Base-by-base conservation (phyloP, 2,797 vertebrate genomes). In the Alauda arvensis region DNA sequence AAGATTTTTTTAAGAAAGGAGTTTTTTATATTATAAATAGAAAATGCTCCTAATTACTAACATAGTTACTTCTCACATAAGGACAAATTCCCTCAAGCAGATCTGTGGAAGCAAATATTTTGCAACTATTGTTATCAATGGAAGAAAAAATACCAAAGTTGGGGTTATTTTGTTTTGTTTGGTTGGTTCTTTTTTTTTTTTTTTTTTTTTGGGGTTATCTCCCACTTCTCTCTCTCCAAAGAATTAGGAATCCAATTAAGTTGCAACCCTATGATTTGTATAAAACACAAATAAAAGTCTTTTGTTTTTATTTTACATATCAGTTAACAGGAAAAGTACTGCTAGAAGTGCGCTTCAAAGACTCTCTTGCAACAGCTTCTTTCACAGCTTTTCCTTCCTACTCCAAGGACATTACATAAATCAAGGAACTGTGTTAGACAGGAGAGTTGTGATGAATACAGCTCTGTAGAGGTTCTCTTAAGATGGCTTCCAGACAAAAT, bases 111-210 rank as follows among this genome's bases (percentile, higher is more conserved):
- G 21, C 7, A 87, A 80, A 63, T 46, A 75, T n/a, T 83, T 85
- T 68, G 34, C 34, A 83, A 39, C 21, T 39, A 21, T 19, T 83
- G 40, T 46, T 74, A 49, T 3, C 4, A 28, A 18, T 26, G 17
- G 21, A 80, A 71, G 6, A 33, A 82, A 76, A 87, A 69, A 29
- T 33, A 49, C 5, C 46, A 16, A 18, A 65, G 3, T 15, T 2
- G 2, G 34, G 26, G 31, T 0, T 12, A 12, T 24, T 33, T 46
- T 45, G 9, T 11, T 39, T 45, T 60, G 10, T 1, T 40, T 18
- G 9, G 0, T 23, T 60, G 16, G 5, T 31, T 31, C 24, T 21
- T 18, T 33, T 17, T 28, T 62, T 42, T 61, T 61, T 28, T 3
- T 15, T 20, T 37, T 18, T 28, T 66, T 42, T 61, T 77, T 18